Evolutionary conservation across 2,888 invertebrate genomes (phyloP).

Genomic region (Poecilus cupreus): DNA sequence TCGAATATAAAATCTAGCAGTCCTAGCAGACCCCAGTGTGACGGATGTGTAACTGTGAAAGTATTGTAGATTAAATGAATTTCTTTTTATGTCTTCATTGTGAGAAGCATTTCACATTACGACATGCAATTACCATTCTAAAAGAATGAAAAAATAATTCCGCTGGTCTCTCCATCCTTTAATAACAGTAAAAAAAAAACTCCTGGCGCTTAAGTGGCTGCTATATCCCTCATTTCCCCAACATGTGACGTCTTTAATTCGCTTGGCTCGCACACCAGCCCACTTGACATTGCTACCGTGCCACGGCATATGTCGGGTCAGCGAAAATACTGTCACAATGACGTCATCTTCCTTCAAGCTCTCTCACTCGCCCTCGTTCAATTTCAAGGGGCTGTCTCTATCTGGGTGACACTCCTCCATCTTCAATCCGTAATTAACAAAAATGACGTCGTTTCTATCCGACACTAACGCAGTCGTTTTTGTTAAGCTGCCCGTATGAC

Average conservation of each 20-base stretch:
- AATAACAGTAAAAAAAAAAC: background rate
- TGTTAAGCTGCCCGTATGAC: too few species aligned
- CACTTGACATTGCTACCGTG: conserved; percentile 34
- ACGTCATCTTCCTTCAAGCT: background rate
- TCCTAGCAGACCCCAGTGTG: too few species aligned
- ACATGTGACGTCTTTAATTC: conserved; percentile 17
- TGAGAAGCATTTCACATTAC: too few species aligned
- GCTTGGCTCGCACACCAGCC: background rate
- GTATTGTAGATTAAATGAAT: too few species aligned
- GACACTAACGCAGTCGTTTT: too few species aligned
- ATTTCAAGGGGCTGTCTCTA: background rate
- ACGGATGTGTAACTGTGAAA: too few species aligned
- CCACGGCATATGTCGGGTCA: conserved; percentile 21
- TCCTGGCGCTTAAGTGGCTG: background rate
- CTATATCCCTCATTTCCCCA: background rate
- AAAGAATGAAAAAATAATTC: too few species aligned
- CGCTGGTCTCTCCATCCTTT: background rate
- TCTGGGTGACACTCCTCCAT: conserved; percentile 9
- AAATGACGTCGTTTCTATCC: conserved; percentile 9
- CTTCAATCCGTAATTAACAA: conserved; percentile 34
- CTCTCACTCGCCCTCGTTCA: background rate
- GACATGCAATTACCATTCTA: too few species aligned
- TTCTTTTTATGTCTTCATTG: too few species aligned
- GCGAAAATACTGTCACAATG: conserved; percentile 17
- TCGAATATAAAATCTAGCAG: too few species aligned